A percentile compares a stretch with the other conserved stretches of the same genome.
Conservation (phyloP, 2,888 invertebrate genomes). For the Lepidocyrtoides sp. region DNA sequence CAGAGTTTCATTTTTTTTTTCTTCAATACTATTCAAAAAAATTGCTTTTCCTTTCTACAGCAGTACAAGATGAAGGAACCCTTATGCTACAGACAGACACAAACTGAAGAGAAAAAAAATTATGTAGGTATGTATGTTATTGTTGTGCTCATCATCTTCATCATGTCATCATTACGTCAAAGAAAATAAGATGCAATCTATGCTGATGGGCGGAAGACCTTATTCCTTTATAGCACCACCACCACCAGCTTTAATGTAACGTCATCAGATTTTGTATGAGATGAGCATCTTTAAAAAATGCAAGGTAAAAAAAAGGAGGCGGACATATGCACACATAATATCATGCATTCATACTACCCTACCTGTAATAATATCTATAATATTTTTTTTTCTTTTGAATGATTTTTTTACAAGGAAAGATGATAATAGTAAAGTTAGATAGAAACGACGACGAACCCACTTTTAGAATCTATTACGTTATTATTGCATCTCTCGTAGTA, state of each 20-base stretch:
- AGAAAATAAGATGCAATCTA: slow-evolving; percentile 71
- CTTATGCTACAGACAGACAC: no score
- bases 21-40: not conserved
- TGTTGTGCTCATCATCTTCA: slow-evolving; percentile 71
- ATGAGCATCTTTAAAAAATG: slow-evolving; percentile 37
- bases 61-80: not conserved
- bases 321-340: not conserved
- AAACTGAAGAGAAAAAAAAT: not conserved
- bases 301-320: not conserved
- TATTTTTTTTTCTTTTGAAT: not conserved
- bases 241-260: slow-evolving; percentile 34
- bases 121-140: not conserved
- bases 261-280: slow-evolving; percentile 9
- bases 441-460: slow-evolving; percentile 37
- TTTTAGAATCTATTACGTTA: slow-evolving; percentile 42
- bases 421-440: not conserved
- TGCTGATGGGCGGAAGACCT: slow-evolving; percentile 74
- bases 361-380: not conserved
- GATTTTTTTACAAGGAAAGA: slow-evolving; percentile 5
- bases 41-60: slow-evolving; percentile 53
- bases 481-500: not conserved
- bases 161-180: slow-evolving; percentile 78
- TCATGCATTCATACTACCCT: not conserved
- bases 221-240: slow-evolving; percentile 26
- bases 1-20: not conserved